Conservation (phyloP, 1,140 invertebrate species). For the Drosophila triauraria region DNA sequence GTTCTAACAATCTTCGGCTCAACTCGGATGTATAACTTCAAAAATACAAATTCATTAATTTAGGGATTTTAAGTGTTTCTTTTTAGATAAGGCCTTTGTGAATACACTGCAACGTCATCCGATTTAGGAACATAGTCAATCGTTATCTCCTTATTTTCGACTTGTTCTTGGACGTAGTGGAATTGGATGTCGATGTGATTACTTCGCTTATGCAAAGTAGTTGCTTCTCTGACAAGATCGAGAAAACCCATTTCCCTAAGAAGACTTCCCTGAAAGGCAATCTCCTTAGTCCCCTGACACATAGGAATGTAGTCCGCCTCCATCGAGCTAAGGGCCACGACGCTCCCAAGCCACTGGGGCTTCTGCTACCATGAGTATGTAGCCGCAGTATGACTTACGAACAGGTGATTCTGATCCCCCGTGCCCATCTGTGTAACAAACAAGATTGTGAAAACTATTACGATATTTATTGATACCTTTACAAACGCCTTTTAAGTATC, state of each 20-base stretch:
- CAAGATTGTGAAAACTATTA: too few species aligned
- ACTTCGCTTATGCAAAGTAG: background rate
- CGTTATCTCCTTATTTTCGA: background rate
- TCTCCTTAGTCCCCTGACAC: background rate
- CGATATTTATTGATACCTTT: too few species aligned
- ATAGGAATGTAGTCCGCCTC: background rate
- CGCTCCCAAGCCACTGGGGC: too few species aligned
- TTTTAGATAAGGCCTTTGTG: background rate
- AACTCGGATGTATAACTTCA: too few species aligned
- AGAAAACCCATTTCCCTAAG: background rate
- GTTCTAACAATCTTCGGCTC: too few species aligned
- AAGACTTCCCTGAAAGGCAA: background rate
- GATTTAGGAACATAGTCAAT: background rate
- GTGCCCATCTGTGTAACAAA: too few species aligned
- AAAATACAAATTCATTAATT: too few species aligned
- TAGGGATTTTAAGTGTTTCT: background rate
- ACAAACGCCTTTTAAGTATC: too few species aligned
- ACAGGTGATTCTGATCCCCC: too few species aligned
- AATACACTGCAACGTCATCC: background rate
- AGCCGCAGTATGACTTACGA: too few species aligned
- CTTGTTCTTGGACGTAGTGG: background rate
- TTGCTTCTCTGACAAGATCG: background rate
- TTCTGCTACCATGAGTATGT: too few species aligned
- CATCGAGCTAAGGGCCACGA: background rate
- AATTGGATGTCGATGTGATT: background rate